Conservation (phyloP, 2,113 vertebrate species). For the Lepidothrix coronata region DNA sequence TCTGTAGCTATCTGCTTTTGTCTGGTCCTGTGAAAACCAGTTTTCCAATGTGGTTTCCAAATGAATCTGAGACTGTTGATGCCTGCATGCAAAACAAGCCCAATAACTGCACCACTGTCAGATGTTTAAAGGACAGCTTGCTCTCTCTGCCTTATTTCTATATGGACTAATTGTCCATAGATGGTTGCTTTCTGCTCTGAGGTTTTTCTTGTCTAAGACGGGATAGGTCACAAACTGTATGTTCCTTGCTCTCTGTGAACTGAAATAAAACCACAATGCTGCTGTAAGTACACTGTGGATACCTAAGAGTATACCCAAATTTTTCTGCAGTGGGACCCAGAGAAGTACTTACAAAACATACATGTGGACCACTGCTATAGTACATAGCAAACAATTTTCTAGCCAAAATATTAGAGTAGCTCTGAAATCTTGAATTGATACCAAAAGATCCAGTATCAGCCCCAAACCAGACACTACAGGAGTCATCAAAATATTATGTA, state of each 20-base stretch:
- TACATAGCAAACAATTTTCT: background rate
- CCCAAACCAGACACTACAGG: background rate
- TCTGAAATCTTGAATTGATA: background rate
- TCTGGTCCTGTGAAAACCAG: background rate
- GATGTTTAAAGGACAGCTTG: background rate
- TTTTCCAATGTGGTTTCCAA: background rate
- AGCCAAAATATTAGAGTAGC: background rate
- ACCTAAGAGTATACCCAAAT: background rate
- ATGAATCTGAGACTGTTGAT: accelerated
- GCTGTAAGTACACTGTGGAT: background rate
- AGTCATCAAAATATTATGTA: background rate
- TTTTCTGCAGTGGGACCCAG: background rate
- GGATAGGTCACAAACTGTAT: background rate
- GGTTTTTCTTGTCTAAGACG: background rate
- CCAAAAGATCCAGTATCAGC: background rate
- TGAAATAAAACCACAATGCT: background rate
- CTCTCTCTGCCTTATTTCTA: background rate
- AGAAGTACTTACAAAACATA: background rate
- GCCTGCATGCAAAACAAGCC: background rate
- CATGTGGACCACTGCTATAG: background rate
- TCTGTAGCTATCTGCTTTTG: background rate
- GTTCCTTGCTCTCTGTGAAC: background rate
- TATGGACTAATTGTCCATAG: background rate
- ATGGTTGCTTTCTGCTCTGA: background rate
- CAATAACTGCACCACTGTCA: background rate